Conservation (phyloP, 2,113 vertebrate species). For the Tauraco erythrolophus region DNA sequence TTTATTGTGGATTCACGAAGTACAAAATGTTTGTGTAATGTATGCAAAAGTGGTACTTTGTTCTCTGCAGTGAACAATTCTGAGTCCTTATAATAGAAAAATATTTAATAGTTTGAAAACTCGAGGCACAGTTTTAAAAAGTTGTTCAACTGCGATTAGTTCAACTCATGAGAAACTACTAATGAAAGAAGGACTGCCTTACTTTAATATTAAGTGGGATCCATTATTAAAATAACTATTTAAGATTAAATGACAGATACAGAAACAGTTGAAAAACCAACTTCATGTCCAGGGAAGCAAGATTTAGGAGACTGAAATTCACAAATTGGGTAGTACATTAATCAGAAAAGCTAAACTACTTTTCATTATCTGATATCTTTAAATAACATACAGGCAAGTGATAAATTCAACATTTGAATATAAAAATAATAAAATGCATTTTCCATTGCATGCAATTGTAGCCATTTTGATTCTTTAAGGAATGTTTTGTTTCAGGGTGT, state of each 20-base stretch:
- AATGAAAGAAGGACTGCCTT: not conserved
- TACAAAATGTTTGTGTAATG: constrained; percentile 84
- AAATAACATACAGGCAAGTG: not conserved
- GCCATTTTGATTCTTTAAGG: not conserved
- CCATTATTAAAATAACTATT: constrained; percentile 41
- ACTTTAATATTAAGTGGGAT: constrained; percentile 8
- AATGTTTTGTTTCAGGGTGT: not conserved
- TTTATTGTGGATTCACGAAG: constrained; percentile 81
- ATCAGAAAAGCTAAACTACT: not conserved
- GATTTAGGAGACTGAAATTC: not conserved
- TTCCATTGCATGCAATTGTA: not conserved
- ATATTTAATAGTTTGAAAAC: constrained; percentile 84
- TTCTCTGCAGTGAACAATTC: constrained; percentile 84
- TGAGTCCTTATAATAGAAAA: constrained; percentile 79
- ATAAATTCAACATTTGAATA: not conserved
- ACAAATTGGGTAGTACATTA: not conserved
- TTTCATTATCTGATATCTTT: not conserved
- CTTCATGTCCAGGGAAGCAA: not conserved
- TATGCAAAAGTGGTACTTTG: constrained; percentile 86
- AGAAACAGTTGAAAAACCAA: constrained; percentile 21
- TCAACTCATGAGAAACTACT: constrained; percentile 54
- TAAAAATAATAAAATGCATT: not conserved
- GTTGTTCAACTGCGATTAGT: constrained; percentile 79
- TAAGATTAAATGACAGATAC: not conserved
- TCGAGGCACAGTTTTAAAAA: constrained; percentile 79